Percentiles rank a stretch among this genome's conserved stretches.
phyloP scores from a whole-genome alignment of 2,797 vertebrate species.

The Geotrypetes seraphini region DNA sequence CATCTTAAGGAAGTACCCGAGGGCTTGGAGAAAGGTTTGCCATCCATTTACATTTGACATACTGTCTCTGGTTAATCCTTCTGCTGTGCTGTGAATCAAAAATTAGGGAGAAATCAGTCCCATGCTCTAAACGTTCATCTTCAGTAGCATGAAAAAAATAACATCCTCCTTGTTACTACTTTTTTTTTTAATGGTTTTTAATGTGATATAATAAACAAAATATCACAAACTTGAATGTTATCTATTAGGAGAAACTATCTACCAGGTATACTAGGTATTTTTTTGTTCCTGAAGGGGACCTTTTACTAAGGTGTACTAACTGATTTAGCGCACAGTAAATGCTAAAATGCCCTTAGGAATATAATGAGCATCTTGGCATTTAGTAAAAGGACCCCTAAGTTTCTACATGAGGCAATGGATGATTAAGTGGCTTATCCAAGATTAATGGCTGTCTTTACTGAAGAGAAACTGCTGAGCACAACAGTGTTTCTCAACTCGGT shows the following conservation, averaged over 20 bases:
- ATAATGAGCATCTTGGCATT: too few relatives aligned
- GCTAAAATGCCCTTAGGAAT: too few relatives aligned
- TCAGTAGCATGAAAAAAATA: slow-evolving; percentile 8
- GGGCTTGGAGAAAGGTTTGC: slow-evolving; percentile 87
- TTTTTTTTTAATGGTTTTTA: slow-evolving; percentile 33
- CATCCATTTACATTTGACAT: slow-evolving; percentile 80
- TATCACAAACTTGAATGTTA: slow-evolving; percentile 25
- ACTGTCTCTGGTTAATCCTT: slow-evolving; percentile 82
- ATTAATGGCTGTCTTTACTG: too few relatives aligned
- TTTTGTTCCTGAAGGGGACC: too few relatives aligned
- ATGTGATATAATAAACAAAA: slow-evolving; percentile 24
- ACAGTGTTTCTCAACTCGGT: too few relatives aligned
- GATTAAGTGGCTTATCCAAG: too few relatives aligned
- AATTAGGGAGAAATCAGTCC: slow-evolving; percentile 17
- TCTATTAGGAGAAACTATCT: slow-evolving; percentile 24
- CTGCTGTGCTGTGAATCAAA: slow-evolving; percentile 75
- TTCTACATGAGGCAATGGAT: too few relatives aligned
- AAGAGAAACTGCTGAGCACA: too few relatives aligned
- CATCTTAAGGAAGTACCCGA: slow-evolving; percentile 94
- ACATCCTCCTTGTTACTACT: slow-evolving; percentile 7
- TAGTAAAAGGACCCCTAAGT: too few relatives aligned
- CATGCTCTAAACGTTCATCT: slow-evolving; percentile 5
- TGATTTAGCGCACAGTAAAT: too few relatives aligned
- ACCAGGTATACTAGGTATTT: too few relatives aligned
- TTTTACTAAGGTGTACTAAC: too few relatives aligned